Evolutionary conservation across 2,888 invertebrate species (phyloP).

Genomic region (Macrosoma leucophasiata): DNA sequence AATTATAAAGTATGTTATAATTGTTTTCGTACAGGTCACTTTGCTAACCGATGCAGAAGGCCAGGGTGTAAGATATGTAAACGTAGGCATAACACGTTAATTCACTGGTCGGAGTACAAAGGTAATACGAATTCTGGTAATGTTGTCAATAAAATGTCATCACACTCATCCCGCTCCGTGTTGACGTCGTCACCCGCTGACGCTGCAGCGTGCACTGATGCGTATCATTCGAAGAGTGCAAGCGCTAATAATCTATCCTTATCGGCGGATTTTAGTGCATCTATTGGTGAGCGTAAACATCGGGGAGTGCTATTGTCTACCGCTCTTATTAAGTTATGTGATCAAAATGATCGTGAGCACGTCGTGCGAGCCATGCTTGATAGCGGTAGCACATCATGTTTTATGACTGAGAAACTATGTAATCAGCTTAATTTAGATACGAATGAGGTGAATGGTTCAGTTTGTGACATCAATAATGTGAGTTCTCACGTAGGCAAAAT

Average conservation of each 20-base stretch:
- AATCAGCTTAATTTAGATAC: neutral
- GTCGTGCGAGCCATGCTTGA: conserved; percentile 17
- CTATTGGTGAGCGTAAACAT: no score
- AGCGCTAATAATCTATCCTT: no score
- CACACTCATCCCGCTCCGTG: no score
- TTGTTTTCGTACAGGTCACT: conserved; percentile 24
- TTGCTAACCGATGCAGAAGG: conserved; percentile 17
- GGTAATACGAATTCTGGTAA: no score
- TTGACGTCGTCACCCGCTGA: no score
- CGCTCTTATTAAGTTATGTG: conserved; percentile 17
- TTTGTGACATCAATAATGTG: conserved; percentile 11
- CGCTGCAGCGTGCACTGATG: no score
- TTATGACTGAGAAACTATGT: conserved; percentile 5
- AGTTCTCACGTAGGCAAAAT: conserved; percentile 3
- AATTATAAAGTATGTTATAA: conserved; percentile 25
- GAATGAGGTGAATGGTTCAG: neutral
- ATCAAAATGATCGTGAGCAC: conserved; percentile 8
- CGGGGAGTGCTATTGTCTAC: conserved; percentile 9
- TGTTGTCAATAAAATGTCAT: no score
- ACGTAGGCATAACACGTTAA: conserved; percentile 10
- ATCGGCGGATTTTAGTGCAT: no score
- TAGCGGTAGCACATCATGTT: conserved; percentile 10
- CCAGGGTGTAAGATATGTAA: conserved; percentile 15
- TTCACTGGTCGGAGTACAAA: neutral
- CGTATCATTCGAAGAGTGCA: no score